Percentiles rank a stretch among this genome's conserved stretches.
These are phyloP conservation scores for Campoletis raptor DNA, from an alignment of 2,888 invertebrate genomes.

Conservation along the genomic window DNA sequence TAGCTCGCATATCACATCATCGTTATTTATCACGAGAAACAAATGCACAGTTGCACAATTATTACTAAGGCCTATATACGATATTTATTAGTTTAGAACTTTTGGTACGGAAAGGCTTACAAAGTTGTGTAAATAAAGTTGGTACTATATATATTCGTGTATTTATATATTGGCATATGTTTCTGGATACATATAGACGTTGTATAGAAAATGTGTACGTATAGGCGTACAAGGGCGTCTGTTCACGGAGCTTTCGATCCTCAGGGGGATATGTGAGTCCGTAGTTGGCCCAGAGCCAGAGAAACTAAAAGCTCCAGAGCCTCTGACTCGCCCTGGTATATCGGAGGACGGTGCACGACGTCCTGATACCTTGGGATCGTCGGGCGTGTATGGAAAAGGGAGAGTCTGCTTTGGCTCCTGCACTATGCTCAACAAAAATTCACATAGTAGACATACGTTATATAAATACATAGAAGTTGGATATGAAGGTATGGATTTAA, in stretches of 20 bases:
- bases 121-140: slow-evolving; percentile 28
- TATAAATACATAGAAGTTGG: neutral
- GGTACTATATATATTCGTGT: neutral
- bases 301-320: slow-evolving; percentile 63
- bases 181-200: neutral
- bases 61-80: neutral
- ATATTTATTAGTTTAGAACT: slow-evolving; percentile 13
- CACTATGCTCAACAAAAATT: slow-evolving; percentile 51
- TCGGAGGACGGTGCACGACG: slow-evolving; percentile 41
- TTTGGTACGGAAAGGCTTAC: slow-evolving; percentile 28
- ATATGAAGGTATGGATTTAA: slow-evolving; percentile 36
- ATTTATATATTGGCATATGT: neutral
- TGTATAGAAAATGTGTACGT: slow-evolving; percentile 22
- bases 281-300: slow-evolving; percentile 62
- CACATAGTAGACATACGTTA: slow-evolving; percentile 50
- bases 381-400: slow-evolving; percentile 15
- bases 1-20: neutral
- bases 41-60: neutral
- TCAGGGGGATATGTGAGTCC: slow-evolving; percentile 51
- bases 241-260: slow-evolving; percentile 58
- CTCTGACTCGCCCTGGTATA: slow-evolving; percentile 40
- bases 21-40: neutral
- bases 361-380: slow-evolving; percentile 42
- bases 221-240: slow-evolving; percentile 43
- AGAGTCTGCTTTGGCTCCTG: slow-evolving; percentile 48